Evolutionary conservation across 92 coral and sea anemone genomes (phyloP), one percentile per base, ranked within the genome.

Genomic region (Virgularia gustaviana): DNA sequence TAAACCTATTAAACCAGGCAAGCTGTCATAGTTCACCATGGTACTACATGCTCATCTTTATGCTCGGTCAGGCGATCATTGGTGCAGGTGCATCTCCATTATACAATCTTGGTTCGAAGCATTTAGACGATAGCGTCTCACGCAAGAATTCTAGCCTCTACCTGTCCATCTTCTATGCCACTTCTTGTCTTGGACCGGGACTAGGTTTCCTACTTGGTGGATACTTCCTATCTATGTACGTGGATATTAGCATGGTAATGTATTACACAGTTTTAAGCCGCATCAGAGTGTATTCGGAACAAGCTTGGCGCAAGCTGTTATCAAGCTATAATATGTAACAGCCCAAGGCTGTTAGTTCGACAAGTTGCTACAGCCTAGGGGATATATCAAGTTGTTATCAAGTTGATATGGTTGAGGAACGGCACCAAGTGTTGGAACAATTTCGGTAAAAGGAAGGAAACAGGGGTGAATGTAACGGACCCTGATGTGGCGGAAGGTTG

Each of bases 11-110:
- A 13, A 53, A 8, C 41, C 43, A 54, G 36, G 12, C 61, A 6
- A 65, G 20, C 0, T 91, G 96, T 70, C 76, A 75, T 24, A 66
- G 78, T 25, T 80, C 90, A 1, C 73, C 78, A 0, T 86, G 97
- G 96, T 89, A 81, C 52, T 80, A 81, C 33, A 86, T 89, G 20
- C 65, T 89, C 25, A 84, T 83, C 13, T 88, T 91, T 66, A 81
- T 89, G 16, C 62, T 86, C 2, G 97, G 96, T 23, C 89, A 91
- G 75, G 65, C 83, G 61, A 79, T 89, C n/a, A 91, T 91, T 41
- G 97, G 97, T 9, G 79, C 87, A 9, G 97, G 97, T 5, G 96
- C 95, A 0, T 86, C 97, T 15, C 97, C 97, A 0, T 88, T 91
- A 1, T 91, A 83, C 61, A 79, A 83, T 71, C 65, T 91, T 18